Conservation (phyloP, 1,140 invertebrate species). For the Achatina immaculata region DNA sequence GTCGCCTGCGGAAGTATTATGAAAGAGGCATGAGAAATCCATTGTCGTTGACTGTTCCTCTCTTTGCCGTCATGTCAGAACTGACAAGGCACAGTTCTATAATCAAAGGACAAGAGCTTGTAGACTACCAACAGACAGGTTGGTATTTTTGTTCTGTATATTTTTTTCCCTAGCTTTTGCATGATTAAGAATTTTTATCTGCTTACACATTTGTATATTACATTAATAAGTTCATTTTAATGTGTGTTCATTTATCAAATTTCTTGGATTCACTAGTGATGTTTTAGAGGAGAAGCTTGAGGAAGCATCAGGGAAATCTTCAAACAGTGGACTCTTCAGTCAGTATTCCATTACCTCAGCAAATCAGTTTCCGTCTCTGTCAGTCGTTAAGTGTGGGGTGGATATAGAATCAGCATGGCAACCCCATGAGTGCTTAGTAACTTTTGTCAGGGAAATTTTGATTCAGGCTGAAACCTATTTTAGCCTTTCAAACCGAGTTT, state of each 20-base stretch:
- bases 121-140: background rate
- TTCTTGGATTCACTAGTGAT: constrained; percentile 62
- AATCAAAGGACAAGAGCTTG: background rate
- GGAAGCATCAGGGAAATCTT: background rate
- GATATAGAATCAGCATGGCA: constrained; percentile 33
- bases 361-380: background rate
- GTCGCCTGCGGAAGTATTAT: constrained; percentile 60
- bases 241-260: constrained; percentile 65
- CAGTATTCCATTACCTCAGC: background rate
- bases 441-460: constrained; percentile 45
- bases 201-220: too few species aligned
- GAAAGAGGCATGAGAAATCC: constrained; percentile 42
- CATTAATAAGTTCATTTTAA: too few species aligned
- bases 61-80: constrained; percentile 55
- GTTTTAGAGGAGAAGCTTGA: constrained; percentile 5
- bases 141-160: too few species aligned
- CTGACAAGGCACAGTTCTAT: constrained; percentile 40
- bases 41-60: constrained; percentile 42
- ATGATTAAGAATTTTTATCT: too few species aligned
- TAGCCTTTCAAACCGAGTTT: constrained; percentile 39
- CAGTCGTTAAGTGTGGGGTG: background rate
- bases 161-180: too few species aligned
- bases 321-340: constrained; percentile 1
- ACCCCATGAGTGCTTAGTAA: constrained; percentile 7
- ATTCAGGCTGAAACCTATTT: constrained; percentile 53